A percentile compares a stretch with the other conserved stretches of the same genome.
Evolutionary conservation across 2,888 invertebrate genomes (phyloP).

Genomic region (Sturmia bella): DNA sequence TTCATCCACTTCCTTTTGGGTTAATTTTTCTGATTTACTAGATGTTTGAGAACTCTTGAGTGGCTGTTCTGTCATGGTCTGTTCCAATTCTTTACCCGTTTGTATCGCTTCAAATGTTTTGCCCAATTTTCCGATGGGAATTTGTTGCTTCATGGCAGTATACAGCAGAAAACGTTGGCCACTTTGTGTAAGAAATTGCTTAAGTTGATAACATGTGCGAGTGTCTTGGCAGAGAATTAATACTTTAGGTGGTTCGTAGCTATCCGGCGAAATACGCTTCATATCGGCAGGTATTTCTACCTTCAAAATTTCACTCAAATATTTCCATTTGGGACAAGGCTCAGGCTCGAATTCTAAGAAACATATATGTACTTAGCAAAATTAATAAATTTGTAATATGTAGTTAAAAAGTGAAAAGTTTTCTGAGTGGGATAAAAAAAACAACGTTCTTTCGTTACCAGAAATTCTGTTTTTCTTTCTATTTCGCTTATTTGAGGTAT

Average conservation of each 20-base stretch:
- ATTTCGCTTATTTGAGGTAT: too few species aligned
- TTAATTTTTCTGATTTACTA: constrained; percentile 23
- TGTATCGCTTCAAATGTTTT: constrained; percentile 82
- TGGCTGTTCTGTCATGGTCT: constrained; percentile 59
- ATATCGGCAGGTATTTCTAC: constrained; percentile 91
- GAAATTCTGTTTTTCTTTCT: too few species aligned
- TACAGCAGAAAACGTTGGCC: constrained; percentile 85
- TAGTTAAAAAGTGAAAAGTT: neutral
- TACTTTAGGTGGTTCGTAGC: constrained; percentile 84
- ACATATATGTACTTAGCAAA: too few species aligned
- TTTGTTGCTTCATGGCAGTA: constrained; percentile 84
- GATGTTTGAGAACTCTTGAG: constrained; percentile 28
- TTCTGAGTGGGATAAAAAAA: too few species aligned
- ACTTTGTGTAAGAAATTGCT: constrained; percentile 86
- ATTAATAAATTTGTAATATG: neutral
- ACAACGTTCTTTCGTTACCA: too few species aligned
- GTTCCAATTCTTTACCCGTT: constrained; percentile 70
- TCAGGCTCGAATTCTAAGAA: constrained; percentile 90
- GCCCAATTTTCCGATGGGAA: constrained; percentile 84
- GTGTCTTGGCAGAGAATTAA: constrained; percentile 93
- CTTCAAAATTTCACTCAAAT: constrained; percentile 89
- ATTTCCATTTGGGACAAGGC: constrained; percentile 94
- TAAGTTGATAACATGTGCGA: constrained; percentile 91
- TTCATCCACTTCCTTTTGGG: constrained; percentile 36
- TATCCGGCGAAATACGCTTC: constrained; percentile 81